Evolutionary conservation across 1,140 invertebrate genomes (phyloP).

Genomic region (Hypothenemus hampei): DNA sequence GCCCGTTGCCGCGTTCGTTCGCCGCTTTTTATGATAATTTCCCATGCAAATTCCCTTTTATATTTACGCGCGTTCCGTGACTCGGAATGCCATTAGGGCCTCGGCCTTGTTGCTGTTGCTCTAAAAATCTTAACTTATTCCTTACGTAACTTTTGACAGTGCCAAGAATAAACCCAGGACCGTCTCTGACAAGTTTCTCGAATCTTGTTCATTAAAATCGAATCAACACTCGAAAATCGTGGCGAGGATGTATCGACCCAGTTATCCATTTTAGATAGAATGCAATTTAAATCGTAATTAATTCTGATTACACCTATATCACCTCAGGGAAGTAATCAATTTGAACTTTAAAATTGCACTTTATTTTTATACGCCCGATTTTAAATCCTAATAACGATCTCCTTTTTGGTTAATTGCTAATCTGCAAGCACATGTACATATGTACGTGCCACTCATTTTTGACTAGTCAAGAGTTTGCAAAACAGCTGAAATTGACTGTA

Average conservation of each 20-base stretch:
- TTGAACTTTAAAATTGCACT: background rate
- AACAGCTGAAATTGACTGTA: no score
- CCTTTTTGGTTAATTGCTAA: conserved; percentile 7
- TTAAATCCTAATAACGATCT: background rate
- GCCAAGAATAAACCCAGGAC: no score
- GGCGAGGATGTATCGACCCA: conserved; percentile 8
- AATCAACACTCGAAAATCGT: no score
- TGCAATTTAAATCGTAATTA: conserved; percentile 6
- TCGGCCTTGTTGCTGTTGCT: conserved; percentile 20
- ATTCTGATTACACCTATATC: background rate
- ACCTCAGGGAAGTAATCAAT: conserved; percentile 4
- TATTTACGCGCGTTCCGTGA: conserved; percentile 28
- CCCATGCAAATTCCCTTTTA: conserved; percentile 27
- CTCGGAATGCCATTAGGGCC: conserved; percentile 24
- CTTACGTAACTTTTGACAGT: conserved; percentile 15
- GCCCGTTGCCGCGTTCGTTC: no score
- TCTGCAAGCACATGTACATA: no score
- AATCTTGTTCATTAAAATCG: no score
- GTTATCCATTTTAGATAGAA: conserved; percentile 6
- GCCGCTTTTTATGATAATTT: conserved; percentile 28
- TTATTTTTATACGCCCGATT: background rate
- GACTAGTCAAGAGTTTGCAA: no score
- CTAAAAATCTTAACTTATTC: conserved; percentile 22
- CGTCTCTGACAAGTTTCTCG: no score
- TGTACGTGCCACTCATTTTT: no score